These are phyloP conservation scores for Diceros bicornis DNA, from an alignment of 2,797 vertebrate species.

Conservation along the genomic window DNA sequence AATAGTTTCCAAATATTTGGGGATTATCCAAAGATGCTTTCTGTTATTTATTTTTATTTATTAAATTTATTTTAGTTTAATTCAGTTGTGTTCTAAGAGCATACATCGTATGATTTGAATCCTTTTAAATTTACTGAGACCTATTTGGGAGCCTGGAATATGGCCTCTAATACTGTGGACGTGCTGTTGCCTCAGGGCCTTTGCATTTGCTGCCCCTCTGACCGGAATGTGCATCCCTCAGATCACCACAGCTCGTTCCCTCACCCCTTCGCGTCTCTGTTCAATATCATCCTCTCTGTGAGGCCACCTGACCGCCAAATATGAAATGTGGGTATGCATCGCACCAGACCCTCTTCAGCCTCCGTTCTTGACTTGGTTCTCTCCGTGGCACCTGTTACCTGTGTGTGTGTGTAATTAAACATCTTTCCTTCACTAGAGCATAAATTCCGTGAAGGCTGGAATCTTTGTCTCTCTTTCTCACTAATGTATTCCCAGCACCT, in stretches of 20 bases:
- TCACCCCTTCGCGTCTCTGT: background rate
- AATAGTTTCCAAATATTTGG: conserved; percentile 3
- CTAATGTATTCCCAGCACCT: background rate
- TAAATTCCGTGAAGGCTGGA: background rate
- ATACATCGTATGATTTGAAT: background rate
- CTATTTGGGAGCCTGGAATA: background rate
- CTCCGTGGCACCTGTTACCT: background rate
- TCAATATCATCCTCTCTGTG: background rate
- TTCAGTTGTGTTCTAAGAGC: background rate
- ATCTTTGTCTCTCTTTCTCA: background rate
- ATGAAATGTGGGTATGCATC: background rate
- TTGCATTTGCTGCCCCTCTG: background rate
- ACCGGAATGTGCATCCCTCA: background rate
- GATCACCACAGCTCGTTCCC: background rate
- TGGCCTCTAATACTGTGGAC: background rate
- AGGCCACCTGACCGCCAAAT: background rate
- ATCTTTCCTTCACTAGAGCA: background rate
- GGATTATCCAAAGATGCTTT: background rate
- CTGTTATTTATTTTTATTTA: background rate
- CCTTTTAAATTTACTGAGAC: background rate
- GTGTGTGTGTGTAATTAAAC: background rate
- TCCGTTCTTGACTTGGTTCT: background rate
- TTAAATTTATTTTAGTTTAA: background rate
- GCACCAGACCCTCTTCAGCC: background rate
- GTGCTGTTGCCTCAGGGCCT: background rate